A percentile compares a stretch with the other conserved stretches of the same genome.
Evolutionary conservation across 2,797 vertebrate genomes (phyloP).

Genomic region (Phoeniculus purpureus): DNA sequence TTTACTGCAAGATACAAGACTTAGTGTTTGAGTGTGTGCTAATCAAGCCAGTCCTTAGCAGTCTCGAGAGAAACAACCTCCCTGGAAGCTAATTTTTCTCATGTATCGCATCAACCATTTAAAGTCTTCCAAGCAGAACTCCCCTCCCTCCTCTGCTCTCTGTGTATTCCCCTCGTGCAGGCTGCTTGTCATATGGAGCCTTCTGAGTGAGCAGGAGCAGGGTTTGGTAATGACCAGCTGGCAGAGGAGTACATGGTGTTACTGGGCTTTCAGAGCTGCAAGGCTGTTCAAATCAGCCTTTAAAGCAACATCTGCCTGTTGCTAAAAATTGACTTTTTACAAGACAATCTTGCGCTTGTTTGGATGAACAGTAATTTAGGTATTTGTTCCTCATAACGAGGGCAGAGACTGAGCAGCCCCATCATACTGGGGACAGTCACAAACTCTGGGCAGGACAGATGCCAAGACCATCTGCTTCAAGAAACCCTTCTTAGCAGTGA

Average conservation of each 20-base stretch:
- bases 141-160: background rate
- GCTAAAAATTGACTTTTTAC: background rate
- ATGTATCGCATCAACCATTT: background rate
- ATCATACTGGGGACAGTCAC: constrained; percentile 12
- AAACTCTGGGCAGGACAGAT: constrained; percentile 37
- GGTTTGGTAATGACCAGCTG: constrained; percentile 21
- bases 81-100: background rate
- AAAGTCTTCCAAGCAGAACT: background rate
- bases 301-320: constrained; percentile 10
- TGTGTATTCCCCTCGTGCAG: background rate
- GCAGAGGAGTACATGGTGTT: background rate
- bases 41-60: background rate
- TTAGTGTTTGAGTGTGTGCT: background rate
- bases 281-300: constrained; percentile 8
- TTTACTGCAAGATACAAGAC: background rate
- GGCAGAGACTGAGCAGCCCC: constrained; percentile 15
- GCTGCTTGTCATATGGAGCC: background rate
- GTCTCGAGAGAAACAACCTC: background rate
- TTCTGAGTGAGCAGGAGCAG: background rate
- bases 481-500: constrained; percentile 4
- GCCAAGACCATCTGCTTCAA: constrained; percentile 49
- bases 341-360: background rate
- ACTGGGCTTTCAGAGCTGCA: background rate
- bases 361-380: background rate
- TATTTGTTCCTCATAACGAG: background rate